These are phyloP conservation scores for Pherbina coryleti DNA, from an alignment of 2,888 invertebrate genomes.

Conservation along the genomic window DNA sequence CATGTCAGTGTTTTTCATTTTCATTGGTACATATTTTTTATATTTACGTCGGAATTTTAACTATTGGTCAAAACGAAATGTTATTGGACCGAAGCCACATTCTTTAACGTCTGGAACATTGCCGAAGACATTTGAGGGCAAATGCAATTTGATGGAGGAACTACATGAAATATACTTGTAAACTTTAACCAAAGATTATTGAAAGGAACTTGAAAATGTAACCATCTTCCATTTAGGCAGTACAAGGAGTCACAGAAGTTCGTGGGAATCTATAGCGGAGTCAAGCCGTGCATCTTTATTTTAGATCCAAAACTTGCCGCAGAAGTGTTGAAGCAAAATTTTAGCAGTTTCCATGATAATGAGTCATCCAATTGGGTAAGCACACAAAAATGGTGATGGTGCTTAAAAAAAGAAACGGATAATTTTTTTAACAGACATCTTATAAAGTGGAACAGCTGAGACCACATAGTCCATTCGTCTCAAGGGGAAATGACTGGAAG, in stretches of 20 bases:
- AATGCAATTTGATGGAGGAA: conserved; percentile 60
- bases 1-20: not conserved
- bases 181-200: not conserved
- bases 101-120: conserved; percentile 61
- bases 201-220: not conserved
- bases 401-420: not conserved
- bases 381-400: not conserved
- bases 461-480: conserved; percentile 68
- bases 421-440: conserved; percentile 45
- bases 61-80: conserved; percentile 62
- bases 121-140: conserved; percentile 50
- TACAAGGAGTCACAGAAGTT: conserved; percentile 54
- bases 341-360: conserved; percentile 54
- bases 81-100: conserved; percentile 61
- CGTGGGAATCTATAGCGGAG: conserved; percentile 64
- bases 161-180: conserved; percentile 67
- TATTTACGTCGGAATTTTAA: conserved; percentile 45
- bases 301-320: conserved; percentile 61
- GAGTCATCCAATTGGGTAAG: conserved; percentile 55
- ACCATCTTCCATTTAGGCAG: conserved; percentile 44
- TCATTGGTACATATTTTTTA: not conserved
- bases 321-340: conserved; percentile 49
- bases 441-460: conserved; percentile 50
- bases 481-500: conserved; percentile 70
- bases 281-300: conserved; percentile 62